Conservation (phyloP, 2,888 invertebrate genomes). For the Drosophila suboccidentalis region DNA sequence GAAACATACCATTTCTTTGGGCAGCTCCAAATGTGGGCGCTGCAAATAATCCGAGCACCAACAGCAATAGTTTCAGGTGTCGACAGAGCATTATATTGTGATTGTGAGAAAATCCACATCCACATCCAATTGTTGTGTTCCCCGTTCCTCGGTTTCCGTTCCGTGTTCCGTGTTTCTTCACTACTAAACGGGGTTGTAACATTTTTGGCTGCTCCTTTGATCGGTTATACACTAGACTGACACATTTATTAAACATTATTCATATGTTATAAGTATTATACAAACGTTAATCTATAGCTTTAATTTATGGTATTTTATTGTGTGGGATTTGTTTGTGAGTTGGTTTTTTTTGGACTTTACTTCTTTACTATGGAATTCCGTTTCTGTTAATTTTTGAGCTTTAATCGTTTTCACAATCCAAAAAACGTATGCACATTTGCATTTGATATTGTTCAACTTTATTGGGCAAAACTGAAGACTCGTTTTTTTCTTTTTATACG, state of each 20-base stretch:
- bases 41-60: conserved; percentile 16
- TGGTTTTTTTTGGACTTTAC: not conserved
- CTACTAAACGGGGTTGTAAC: conserved; percentile 4
- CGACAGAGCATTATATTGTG: conserved; percentile 6
- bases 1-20: conserved; percentile 35
- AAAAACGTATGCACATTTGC: not conserved
- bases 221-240: not conserved
- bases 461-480: not conserved
- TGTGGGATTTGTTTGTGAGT: not conserved
- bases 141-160: not conserved
- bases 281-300: not conserved
- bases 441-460: conserved; percentile 1
- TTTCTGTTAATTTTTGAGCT: not conserved
- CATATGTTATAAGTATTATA: not conserved
- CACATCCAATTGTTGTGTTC: conserved; percentile 10
- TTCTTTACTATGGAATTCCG: not conserved
- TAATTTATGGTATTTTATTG: not conserved
- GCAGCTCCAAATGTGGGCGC: conserved; percentile 15
- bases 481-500: not conserved
- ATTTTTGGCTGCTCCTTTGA: conserved; percentile 25
- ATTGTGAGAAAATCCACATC: not conserved
- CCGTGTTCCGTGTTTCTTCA: not conserved
- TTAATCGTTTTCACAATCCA: not conserved
- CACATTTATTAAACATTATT: conserved; percentile 11
- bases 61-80: conserved; percentile 14